Percentiles rank a stretch among this genome's conserved stretches.
These are phyloP conservation scores for Galerucella pusilla DNA, from an alignment of 2,888 invertebrate genomes.

Conservation along the genomic window DNA sequence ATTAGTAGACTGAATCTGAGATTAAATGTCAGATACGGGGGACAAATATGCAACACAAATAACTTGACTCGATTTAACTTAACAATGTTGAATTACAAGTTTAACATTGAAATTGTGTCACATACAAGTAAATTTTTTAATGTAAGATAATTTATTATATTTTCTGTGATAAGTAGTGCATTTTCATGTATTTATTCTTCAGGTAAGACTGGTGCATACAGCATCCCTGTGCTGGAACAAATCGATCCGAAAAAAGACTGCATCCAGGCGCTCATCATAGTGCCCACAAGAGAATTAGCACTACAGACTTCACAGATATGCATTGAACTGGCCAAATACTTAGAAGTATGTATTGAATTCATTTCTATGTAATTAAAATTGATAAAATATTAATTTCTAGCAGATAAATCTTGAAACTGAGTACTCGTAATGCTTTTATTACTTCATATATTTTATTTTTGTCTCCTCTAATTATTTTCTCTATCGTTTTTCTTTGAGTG, in stretches of 20 bases:
- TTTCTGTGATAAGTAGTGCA: neutral
- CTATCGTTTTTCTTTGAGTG: too few species aligned
- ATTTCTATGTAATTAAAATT: neutral
- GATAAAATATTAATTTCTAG: too few species aligned
- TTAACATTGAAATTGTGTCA: constrained; percentile 38
- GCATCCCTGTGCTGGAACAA: constrained; percentile 98
- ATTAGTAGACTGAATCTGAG: constrained; percentile 52
- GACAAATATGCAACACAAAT: constrained; percentile 57
- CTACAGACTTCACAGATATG: constrained; percentile 99
- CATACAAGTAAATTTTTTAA: constrained; percentile 36
- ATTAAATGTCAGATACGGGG: constrained; percentile 50
- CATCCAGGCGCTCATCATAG: constrained; percentile 98
- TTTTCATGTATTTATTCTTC: constrained; percentile 22
- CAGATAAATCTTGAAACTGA: too few species aligned
- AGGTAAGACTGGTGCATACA: constrained; percentile 97
- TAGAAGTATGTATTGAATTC: constrained; percentile 68
- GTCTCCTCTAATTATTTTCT: too few species aligned
- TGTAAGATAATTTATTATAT: neutral
- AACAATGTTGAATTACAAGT: constrained; percentile 29
- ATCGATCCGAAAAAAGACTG: constrained; percentile 88
- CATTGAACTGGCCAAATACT: constrained; percentile 97
- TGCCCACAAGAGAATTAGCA: constrained; percentile 98
- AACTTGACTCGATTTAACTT: constrained; percentile 45
- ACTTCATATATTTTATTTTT: too few species aligned
- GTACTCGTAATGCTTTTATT: too few species aligned